phyloP scores from a whole-genome alignment of 1,140 invertebrate genomes.

The Drosophila novamexicana region DNA sequence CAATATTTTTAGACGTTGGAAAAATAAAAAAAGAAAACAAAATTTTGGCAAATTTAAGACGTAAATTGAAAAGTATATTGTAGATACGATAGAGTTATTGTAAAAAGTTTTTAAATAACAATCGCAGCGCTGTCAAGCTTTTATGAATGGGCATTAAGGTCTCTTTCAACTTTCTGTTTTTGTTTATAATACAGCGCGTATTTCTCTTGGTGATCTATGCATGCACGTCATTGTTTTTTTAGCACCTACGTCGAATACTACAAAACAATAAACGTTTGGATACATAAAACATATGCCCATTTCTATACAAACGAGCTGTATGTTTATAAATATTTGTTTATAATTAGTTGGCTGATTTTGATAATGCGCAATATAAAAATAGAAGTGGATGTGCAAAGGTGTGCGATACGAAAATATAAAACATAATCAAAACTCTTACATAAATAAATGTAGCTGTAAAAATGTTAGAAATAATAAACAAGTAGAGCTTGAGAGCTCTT shows the following conservation, averaged over 20 bases:
- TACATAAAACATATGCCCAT: slow-evolving; percentile 41
- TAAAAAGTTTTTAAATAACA: slow-evolving; percentile 17
- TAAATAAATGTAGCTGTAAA: background rate
- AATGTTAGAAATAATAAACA: background rate
- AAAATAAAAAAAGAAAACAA: slow-evolving; percentile 1
- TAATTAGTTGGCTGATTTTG: slow-evolving; percentile 63
- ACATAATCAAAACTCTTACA: no score
- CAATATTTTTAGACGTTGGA: slow-evolving; percentile 32
- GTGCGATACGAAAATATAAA: slow-evolving; percentile 26
- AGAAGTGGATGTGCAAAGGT: slow-evolving; percentile 54
- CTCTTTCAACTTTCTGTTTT: slow-evolving; percentile 14
- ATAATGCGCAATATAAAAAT: slow-evolving; percentile 60
- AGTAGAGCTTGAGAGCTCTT: no score
- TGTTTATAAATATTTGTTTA: slow-evolving; percentile 57
- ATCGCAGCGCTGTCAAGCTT: slow-evolving; percentile 35
- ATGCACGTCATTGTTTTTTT: slow-evolving; percentile 68
- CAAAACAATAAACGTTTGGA: slow-evolving; percentile 66
- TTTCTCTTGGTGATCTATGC: slow-evolving; percentile 41
- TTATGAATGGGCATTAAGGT: slow-evolving; percentile 63
- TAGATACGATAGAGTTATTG: slow-evolving; percentile 10
- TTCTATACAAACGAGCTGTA: background rate
- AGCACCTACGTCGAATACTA: slow-evolving; percentile 42
- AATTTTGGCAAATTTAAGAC: slow-evolving; percentile 43
- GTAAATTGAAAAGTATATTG: slow-evolving; percentile 50
- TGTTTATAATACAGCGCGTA: slow-evolving; percentile 31